A percentile compares a stretch with the other conserved stretches of the same genome.
Evolutionary conservation across 2,888 invertebrate species (phyloP).

Genomic region (Drosophila merina): DNA sequence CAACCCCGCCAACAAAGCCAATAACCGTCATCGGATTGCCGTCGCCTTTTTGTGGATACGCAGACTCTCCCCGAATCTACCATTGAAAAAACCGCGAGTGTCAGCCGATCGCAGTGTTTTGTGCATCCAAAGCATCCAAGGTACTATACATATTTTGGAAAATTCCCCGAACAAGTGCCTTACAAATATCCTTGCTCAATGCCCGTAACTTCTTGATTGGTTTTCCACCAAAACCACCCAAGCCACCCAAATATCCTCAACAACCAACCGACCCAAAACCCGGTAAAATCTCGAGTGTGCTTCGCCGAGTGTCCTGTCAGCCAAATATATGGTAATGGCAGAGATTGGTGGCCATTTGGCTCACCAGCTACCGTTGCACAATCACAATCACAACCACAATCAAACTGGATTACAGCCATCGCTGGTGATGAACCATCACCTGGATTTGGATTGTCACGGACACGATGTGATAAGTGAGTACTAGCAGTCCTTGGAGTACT

Average conservation of each 20-base stretch:
- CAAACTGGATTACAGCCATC: slow-evolving; percentile 87
- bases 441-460: slow-evolving; percentile 84
- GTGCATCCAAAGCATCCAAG: background rate
- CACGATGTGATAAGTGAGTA: slow-evolving; percentile 84
- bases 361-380: slow-evolving; percentile 87
- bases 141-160: slow-evolving; percentile 1
- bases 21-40: slow-evolving; percentile 36
- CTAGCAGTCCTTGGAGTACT: background rate
- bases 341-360: slow-evolving; percentile 88
- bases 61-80: slow-evolving; percentile 41
- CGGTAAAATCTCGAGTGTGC: slow-evolving; percentile 57
- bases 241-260: slow-evolving; percentile 11
- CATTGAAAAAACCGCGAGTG: background rate
- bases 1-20: background rate
- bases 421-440: slow-evolving; percentile 86
- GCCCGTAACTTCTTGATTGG: slow-evolving; percentile 32
- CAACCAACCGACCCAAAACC: slow-evolving; percentile 7
- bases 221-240: slow-evolving; percentile 19
- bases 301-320: slow-evolving; percentile 73
- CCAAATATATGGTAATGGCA: slow-evolving; percentile 87
- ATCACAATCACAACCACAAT: slow-evolving; percentile 82
- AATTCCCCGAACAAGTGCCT: slow-evolving; percentile 55
- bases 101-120: slow-evolving; percentile 13
- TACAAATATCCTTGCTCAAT: slow-evolving; percentile 45
- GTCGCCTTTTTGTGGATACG: slow-evolving; percentile 63